These are phyloP conservation scores for Hylyphantes graminicola DNA, from an alignment of 1,140 invertebrate genomes.

Conservation along the genomic window DNA sequence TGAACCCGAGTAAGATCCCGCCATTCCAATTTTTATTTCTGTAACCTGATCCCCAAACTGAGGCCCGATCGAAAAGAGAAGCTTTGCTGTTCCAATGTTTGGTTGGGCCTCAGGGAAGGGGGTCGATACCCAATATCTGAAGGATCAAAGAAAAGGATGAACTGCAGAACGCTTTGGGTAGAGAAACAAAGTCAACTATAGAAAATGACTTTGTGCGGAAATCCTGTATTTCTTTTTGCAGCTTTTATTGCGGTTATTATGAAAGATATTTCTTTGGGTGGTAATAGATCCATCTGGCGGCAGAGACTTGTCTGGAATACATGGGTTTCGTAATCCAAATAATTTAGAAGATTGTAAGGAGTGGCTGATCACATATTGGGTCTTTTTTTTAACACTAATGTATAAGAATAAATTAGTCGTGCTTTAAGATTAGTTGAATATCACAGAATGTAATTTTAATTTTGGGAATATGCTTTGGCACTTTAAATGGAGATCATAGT, in stretches of 20 bases:
- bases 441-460: no score
- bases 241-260: constrained; percentile 38
- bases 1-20: not conserved
- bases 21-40: constrained; percentile 53
- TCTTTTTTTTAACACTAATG: no score
- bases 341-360: no score
- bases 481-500: no score
- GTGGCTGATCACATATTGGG: no score
- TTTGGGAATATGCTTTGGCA: no score
- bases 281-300: constrained; percentile 40
- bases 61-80: constrained; percentile 27
- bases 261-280: constrained; percentile 6
- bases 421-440: no score
- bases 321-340: no score
- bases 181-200: constrained; percentile 59
- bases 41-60: constrained; percentile 41
- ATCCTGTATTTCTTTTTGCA: constrained; percentile 55
- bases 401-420: no score
- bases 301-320: no score
- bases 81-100: constrained; percentile 45
- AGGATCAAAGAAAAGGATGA: constrained; percentile 55
- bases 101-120: constrained; percentile 51
- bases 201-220: constrained; percentile 59
- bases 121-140: constrained; percentile 60
- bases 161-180: constrained; percentile 49